Base-by-base conservation (phyloP, 2,888 invertebrate genomes). In the Trichogramma dendrolimi region DNA sequence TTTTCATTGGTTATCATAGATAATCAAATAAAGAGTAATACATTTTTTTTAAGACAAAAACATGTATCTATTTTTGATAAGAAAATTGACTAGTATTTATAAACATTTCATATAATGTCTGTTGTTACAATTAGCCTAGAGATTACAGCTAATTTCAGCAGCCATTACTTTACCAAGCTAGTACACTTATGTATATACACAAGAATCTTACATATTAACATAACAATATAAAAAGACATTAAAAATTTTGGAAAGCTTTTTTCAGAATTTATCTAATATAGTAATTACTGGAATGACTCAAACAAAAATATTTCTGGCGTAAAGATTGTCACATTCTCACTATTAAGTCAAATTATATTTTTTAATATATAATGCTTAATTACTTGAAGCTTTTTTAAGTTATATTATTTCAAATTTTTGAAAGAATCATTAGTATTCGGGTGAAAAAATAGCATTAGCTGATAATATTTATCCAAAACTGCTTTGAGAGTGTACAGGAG, bases 261-360 rank as follows among this genome's bases (percentile, higher is more conserved):
- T 27, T 27, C 27, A 27, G 27, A 27, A 27, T 27, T 27, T 27
- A 27, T 3, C 27, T 27, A 27, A 27, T 27, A 27, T 27, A 27
- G 27, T 27, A 27, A 27, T 27, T 27, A 27, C 27, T 27, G 27
- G 27, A 27, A 27, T 27, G 27, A 27, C 27, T 27, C 27, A 27
- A 27, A 1, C 27, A 27, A 27, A 27, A 27, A 27, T 27, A 27
- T 27, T 27, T 27, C 27, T 2, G 27, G 27, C 55, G 56, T 64
- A 55, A 62, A 48, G 64, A 54, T 6, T 57, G 58, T 67, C 63
- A 52, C 67, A 62, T 50, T 64, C 61, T 59, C 64, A 62, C 59
- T 59, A 66, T 64, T 67, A 66, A 67, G 67, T 67, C 64, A 66
- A 64, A 61, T 61, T 64, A 67, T 55, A 27, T 27, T 2, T 62